Evolutionary conservation across 2,888 invertebrate species (phyloP).

Genomic region (Cerastoderma edule): DNA sequence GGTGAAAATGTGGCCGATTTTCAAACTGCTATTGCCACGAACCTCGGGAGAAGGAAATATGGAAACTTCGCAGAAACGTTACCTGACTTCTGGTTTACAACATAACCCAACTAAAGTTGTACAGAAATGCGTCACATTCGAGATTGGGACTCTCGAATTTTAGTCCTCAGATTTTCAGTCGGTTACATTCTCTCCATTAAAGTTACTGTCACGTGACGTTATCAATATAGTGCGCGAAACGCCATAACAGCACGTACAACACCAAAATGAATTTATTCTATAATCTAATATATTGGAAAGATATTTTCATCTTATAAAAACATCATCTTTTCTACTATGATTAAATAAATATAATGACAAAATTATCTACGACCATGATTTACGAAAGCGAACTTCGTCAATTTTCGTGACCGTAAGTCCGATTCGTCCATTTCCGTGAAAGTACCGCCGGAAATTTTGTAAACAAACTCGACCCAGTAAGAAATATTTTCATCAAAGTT

Average conservation of each 20-base stretch:
- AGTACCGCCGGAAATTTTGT: too few relatives aligned
- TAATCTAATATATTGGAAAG: too few relatives aligned
- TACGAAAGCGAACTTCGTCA: too few relatives aligned
- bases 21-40: conserved; percentile 32
- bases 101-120: conserved; percentile 19
- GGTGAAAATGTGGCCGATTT: background rate
- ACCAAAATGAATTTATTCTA: too few relatives aligned
- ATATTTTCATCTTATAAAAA: too few relatives aligned
- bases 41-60: conserved; percentile 54
- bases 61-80: conserved; percentile 55
- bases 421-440: too few relatives aligned
- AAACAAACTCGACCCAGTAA: too few relatives aligned
- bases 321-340: too few relatives aligned
- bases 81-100: conserved; percentile 45
- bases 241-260: conserved; percentile 29
- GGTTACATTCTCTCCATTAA: conserved; percentile 31
- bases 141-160: conserved; percentile 19
- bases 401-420: too few relatives aligned
- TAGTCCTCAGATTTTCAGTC: background rate
- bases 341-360: too few relatives aligned
- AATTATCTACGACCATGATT: too few relatives aligned
- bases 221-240: conserved; percentile 37
- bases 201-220: conserved; percentile 47
- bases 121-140: conserved; percentile 35
- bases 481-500: too few relatives aligned